Evolutionary conservation across 1,140 invertebrate species (phyloP), one percentile per base, ranked within the genome.

Genomic region (Druon quercuslanigerum): DNA sequence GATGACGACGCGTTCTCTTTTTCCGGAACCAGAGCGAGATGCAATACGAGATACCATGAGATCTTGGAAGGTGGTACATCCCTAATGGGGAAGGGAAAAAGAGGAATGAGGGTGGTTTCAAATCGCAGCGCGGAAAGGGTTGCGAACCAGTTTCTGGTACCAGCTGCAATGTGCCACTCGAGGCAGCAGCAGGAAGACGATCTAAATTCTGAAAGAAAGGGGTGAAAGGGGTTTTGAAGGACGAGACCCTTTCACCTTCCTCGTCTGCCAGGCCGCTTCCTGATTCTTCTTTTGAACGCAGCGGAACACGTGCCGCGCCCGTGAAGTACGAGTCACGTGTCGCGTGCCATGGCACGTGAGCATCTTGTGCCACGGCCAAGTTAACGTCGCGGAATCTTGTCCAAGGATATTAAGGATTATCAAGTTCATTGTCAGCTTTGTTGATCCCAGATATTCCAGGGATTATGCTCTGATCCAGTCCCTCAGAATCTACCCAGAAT

Each of bases 281-380:
- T 83, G 71, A 82, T 84, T 84, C 82, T 77, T 82, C 71, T 77
- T 80, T 82, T 79, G 40, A 76, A 40, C 71, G 60, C 75, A 72
- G 57, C 54, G 78, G 72, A 78, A 79, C 79, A 78, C 83, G 80
- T 81, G 78, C 79, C 77, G 73, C 54, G 71, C 73, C 80, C 79
- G 77, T 79, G 79, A 74, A 72, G 50, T 72, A 72, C 17, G 81
- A 85, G 81, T 81, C 81, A 82, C 75, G 81, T 82, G 87, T 87
- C 88, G 87, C 86, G 87, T 88, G 87, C 85, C 88, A 60, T 54
- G 81, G 82, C 87, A 87, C 85, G 86, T 81, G 84, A 83, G 73
- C 78, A 66, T 76, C 70, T 72, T 75, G 75, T 80, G 78, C 79
- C 72, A 40, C 74, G 40, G 50, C 77, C 76, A 51, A 72, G 60